Percentiles rank a stretch among this genome's conserved stretches.
These are phyloP conservation scores for Hipparchia semele DNA, from an alignment of 2,888 invertebrate species.

Conservation along the genomic window DNA sequence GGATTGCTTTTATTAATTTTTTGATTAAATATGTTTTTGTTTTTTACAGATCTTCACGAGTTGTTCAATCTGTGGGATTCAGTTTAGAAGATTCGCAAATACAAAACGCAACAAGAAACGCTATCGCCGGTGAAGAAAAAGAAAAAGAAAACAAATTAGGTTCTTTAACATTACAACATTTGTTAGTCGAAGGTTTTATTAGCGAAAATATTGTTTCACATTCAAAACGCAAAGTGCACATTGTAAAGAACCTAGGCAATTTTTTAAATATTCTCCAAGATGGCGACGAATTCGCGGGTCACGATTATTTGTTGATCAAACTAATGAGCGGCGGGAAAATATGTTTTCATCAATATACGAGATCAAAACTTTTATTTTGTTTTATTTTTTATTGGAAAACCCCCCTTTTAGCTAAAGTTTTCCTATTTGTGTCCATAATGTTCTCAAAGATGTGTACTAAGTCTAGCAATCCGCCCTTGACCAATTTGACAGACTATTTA, in stretches of 20 bases:
- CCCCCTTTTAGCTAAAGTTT: no score
- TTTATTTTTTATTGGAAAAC: conserved; percentile 23
- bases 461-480: no score
- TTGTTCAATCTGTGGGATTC: not conserved
- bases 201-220: conserved; percentile 1
- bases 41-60: conserved; percentile 9
- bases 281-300: conserved; percentile 37
- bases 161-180: conserved; percentile 32
- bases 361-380: conserved; percentile 41
- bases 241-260: conserved; percentile 25
- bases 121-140: conserved; percentile 7
- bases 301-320: conserved; percentile 44
- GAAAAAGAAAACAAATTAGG: conserved; percentile 7
- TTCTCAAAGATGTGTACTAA: no score
- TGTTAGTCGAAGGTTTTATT: conserved; percentile 36
- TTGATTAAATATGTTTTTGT: not conserved
- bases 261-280: conserved; percentile 33
- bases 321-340: conserved; percentile 38
- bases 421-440: no score
- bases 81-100: conserved; percentile 34
- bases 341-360: conserved; percentile 36
- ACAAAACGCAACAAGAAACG: not conserved
- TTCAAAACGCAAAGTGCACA: conserved; percentile 12
- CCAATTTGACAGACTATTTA: no score
- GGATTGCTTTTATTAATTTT: no score